phyloP scores from a whole-genome alignment of 2,113 vertebrate genomes.

The Agapornis roseicollis region DNA sequence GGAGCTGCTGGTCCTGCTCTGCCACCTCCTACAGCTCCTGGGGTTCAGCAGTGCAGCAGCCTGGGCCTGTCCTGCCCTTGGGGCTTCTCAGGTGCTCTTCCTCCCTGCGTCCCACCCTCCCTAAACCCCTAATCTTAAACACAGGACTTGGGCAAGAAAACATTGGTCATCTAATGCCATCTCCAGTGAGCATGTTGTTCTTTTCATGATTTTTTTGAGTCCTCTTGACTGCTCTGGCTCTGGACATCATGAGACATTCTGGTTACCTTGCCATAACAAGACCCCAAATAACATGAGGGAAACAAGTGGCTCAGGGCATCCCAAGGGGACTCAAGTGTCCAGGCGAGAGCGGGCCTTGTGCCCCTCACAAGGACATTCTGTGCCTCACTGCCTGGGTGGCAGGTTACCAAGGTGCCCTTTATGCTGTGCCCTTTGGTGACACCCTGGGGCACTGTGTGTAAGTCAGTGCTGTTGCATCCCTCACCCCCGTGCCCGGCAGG shows the following conservation, averaged over 20 bases:
- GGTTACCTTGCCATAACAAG: background rate
- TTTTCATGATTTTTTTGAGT: background rate
- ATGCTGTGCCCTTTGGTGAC: background rate
- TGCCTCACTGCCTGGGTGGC: background rate
- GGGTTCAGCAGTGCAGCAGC: background rate
- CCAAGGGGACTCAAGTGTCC: background rate
- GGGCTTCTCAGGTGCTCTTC: background rate
- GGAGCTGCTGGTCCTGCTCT: background rate
- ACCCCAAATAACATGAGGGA: background rate
- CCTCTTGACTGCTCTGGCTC: background rate
- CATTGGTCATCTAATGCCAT: background rate
- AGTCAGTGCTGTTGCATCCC: background rate
- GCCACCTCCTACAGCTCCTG: background rate
- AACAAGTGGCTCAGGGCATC: background rate
- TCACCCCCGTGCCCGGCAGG: background rate
- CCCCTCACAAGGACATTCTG: background rate
- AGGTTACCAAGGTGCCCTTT: background rate
- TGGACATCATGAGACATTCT: background rate
- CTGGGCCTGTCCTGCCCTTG: background rate
- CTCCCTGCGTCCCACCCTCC: background rate
- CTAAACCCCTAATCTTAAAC: background rate
- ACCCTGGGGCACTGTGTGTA: background rate
- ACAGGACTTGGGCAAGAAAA: background rate
- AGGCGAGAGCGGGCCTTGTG: background rate
- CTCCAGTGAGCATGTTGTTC: background rate